Base-by-base conservation (phyloP, 2,888 invertebrate genomes). In the Dinocampus coccinellae region DNA sequence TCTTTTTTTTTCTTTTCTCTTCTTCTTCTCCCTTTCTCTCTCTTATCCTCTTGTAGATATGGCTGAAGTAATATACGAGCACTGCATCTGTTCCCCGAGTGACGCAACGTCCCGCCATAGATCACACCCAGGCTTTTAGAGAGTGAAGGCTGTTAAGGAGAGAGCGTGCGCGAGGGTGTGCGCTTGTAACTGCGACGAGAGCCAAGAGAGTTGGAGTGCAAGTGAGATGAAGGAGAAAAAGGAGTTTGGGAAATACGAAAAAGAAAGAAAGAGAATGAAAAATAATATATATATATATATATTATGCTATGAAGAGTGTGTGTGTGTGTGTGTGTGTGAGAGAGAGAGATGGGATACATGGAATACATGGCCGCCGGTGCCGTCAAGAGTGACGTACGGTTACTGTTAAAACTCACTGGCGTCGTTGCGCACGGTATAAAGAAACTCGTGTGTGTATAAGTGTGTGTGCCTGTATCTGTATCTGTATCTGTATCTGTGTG, bases 41-140 rank as follows among this genome's bases (percentile, higher is more conserved):
- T 61, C 72, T 33, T 42, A 33, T 72, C 65, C 69, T 77, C 80
- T 79, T 78, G 79, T 80, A 85, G 87, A 87, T 85, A 87, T 84
- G 84, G 79, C 77, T 79, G 84, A n/a, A 83, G 84, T 86, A 87
- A 87, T 86, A 87, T 87, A 87, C 86, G 85, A 86, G 84, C 84
- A 83, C 85, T 87, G 86, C 87, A 87, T 87, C 86, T 87, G 87
- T 85, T 87, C 85, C 83, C 81, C 83, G 85, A 90, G 89, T 90
- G 91, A 91, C 91, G 90, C 91, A 91, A 91, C 90, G 91, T 90
- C 90, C 90, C 89, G 89, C 90, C 90, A 90, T 91, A 91, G 91
- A 91, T 91, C 90, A 90, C 88, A 85, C 85, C 86, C 89, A 89
- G 89, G 90, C 90, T 90, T 90, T 90, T 90, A 90, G 86, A 86